Evolutionary conservation across 2,888 invertebrate species (phyloP), one percentile per base, ranked within the genome.

Genomic region (Dastarcus helophoroides): DNA sequence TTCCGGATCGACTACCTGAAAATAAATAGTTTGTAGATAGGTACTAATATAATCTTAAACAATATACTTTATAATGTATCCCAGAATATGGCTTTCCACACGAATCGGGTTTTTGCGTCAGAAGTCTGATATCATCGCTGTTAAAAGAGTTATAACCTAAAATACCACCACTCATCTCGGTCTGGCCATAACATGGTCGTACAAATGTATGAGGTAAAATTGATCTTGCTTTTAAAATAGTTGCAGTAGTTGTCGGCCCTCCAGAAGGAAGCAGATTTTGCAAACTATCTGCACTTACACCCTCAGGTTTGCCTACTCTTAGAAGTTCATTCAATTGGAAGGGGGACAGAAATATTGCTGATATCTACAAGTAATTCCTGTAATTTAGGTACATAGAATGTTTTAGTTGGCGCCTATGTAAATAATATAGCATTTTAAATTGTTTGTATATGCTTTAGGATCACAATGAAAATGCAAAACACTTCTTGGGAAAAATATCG

Each of bases 181-280:
- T 52, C 41, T 55, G 56, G 2, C 59, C 60, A 33, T 57, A 60
- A 10, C 30, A 41, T 29, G 53, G 46, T 29, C 27, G 35, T 2
- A 56, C 41, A 30, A 52, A 47, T 1, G 56, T 52, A 3, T 55
- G 56, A 1, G 58, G 58, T 21, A 60, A 37, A 5, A 57, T 21
- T 29, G 58, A 56, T 26, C 56, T 39, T n/a, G 60, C 29, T 14
- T 40, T 35, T 3, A 35, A 9, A 4, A 53, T 34, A 26, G 47
- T 42, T 12, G 44, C 43, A 14, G 41, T 36, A 2, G 53, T 38
- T 8, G 57, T 34, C 3, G 47, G 33, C 3, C 50, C 54, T 1
- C 60, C 59, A 2, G 50, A 56, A 3, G 50, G 45, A 2, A 48
- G 7, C 3, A 53, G 25, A 14, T 38, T 37, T 5, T 42, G 30